Conservation (phyloP, 2,797 vertebrate genomes). For the Poecile montanus region DNA sequence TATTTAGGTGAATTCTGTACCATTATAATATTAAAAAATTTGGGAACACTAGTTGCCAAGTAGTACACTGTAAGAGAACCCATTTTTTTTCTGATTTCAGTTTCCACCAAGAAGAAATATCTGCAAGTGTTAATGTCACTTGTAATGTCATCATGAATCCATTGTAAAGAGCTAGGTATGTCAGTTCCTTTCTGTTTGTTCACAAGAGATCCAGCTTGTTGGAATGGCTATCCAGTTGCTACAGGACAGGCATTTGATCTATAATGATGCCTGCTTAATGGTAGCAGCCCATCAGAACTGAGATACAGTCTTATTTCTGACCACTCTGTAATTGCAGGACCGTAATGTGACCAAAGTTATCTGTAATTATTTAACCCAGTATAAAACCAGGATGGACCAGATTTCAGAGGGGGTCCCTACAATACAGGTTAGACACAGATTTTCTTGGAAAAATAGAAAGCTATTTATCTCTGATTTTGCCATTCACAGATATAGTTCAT, state of each 20-base stretch:
- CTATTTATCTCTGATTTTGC: not conserved
- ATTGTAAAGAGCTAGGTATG: not conserved
- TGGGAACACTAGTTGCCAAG: not conserved
- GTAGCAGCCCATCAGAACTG: not conserved
- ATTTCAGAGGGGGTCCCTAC: accelerated
- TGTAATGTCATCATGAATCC: not conserved
- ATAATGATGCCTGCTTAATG: accelerated
- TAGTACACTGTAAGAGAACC: not conserved
- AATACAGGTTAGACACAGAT: not conserved
- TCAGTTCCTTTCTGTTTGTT: not conserved
- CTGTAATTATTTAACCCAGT: not conserved
- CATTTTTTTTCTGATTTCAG: not conserved
- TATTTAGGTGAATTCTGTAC: not conserved
- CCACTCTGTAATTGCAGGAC: not conserved
- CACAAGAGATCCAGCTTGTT: not conserved
- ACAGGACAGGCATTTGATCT: not conserved
- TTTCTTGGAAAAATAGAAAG: not conserved
- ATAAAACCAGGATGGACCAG: not conserved
- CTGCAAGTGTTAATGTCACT: not conserved
- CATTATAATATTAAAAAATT: not conserved
- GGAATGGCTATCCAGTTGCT: not conserved
- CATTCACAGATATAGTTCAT: not conserved
- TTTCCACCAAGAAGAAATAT: not conserved
- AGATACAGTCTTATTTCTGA: not conserved
- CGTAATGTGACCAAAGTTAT: not conserved